These are phyloP conservation scores for Xiphydria camelus DNA, from an alignment of 2,888 invertebrate species.

Conservation along the genomic window DNA sequence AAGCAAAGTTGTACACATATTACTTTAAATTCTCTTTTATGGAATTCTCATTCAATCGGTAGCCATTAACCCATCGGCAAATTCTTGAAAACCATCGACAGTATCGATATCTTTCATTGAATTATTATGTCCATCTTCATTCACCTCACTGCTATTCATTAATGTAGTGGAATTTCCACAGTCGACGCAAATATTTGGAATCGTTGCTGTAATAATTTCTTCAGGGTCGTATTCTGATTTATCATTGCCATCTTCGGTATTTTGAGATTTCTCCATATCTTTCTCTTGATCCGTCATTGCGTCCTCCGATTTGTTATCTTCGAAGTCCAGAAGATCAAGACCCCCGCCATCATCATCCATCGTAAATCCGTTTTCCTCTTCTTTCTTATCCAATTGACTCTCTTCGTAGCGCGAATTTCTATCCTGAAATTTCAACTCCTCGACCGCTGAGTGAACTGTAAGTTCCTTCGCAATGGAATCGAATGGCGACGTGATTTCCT, in stretches of 20 bases:
- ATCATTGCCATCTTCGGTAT: background rate
- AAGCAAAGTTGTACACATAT: too few relatives aligned
- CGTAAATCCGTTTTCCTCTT: slow-evolving; percentile 13
- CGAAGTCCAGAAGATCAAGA: background rate
- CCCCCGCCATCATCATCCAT: background rate
- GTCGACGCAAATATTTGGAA: background rate
- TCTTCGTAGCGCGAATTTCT: slow-evolving; percentile 31
- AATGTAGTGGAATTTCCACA: slow-evolving; percentile 1
- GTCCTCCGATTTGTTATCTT: background rate
- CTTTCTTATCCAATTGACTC: slow-evolving; percentile 21
- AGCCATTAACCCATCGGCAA: slow-evolving; percentile 39
- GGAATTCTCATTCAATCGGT: slow-evolving; percentile 31
- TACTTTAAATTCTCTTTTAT: too few relatives aligned
- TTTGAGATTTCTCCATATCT: background rate
- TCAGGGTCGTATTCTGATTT: background rate
- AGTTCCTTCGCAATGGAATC: slow-evolving; percentile 46
- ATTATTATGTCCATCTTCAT: slow-evolving; percentile 6
- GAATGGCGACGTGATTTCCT: slow-evolving; percentile 43
- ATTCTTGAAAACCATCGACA: slow-evolving; percentile 41
- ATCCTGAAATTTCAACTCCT: slow-evolving; percentile 32
- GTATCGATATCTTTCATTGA: slow-evolving; percentile 37
- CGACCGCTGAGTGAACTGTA: slow-evolving; percentile 39
- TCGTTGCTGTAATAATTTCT: background rate
- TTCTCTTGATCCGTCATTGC: slow-evolving; percentile 2
- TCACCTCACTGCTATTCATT: slow-evolving; percentile 9